Conservation (phyloP, 1,140 invertebrate species). For the Diuraphis noxia region DNA sequence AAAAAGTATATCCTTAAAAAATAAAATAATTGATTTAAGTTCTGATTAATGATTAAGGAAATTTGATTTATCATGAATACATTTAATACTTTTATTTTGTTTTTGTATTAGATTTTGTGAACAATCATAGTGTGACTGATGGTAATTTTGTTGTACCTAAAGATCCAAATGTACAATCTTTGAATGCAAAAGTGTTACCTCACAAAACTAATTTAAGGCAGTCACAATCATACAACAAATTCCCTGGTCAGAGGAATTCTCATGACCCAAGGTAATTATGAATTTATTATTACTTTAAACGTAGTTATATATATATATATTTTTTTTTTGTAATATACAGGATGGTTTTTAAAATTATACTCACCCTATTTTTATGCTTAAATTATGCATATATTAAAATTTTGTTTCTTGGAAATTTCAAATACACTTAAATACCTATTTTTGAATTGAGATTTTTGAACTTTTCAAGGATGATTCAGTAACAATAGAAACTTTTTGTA, state of each 20-base stretch:
- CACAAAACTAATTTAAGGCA: constrained; percentile 38
- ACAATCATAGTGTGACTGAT: neutral
- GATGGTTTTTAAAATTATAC: too few relatives aligned
- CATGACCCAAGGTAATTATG: constrained; percentile 30
- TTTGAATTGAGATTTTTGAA: too few relatives aligned
- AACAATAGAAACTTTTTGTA: too few relatives aligned
- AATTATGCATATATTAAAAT: too few relatives aligned
- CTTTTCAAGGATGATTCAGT: too few relatives aligned
- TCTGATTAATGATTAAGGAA: neutral
- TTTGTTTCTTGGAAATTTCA: too few relatives aligned
- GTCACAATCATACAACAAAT: constrained; percentile 40
- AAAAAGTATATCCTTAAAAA: neutral
- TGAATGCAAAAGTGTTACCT: constrained; percentile 14
- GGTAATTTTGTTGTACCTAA: constrained; percentile 19
- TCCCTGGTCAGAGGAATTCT: constrained; percentile 27
- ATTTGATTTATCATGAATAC: neutral
- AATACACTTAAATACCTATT: too few relatives aligned
- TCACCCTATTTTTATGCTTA: too few relatives aligned
- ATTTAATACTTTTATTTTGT: neutral
- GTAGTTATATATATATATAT: too few relatives aligned
- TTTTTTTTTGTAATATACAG: too few relatives aligned
- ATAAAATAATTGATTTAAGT: neutral
- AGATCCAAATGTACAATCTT: neutral
- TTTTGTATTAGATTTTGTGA: constrained; percentile 47
- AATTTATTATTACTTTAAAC: constrained; percentile 1